Base-by-base conservation (phyloP, 2,888 invertebrate species). In the Agriopis marginaria region DNA sequence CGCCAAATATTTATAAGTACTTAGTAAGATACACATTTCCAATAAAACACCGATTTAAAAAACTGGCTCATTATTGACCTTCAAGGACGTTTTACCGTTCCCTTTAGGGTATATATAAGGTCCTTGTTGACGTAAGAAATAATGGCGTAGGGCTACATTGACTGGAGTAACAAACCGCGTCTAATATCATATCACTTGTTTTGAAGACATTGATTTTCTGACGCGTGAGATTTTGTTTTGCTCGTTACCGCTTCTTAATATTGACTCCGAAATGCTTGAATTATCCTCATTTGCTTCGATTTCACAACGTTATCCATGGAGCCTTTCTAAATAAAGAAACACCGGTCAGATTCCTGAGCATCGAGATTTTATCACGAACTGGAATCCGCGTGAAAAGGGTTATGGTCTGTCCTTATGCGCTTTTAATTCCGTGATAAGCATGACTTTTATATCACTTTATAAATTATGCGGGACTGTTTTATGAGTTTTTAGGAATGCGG, bases 401-500 rank as follows among this genome's bases (percentile, higher is more conserved):
- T 63, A 50, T 54, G 70, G 0, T 51, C 10, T 51, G 61, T 14
- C 55, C 63, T 71, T 69, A 70, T 71, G 54, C 14, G 69, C 64
- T 74, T 74, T 74, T 71, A 72, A 75, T 71, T 75, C 60, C 40
- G 56, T 63, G 65, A 68, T 72, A 72, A 71, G 53, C 39, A 51
- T 54, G 47, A 65, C 11, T 62, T 63, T 60, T 56, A 68, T 62
- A 58, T 61, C 61, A 70, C 65, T 45, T 63, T 64, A 51, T 68
- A 64, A 68, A 55, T 66, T 74, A 9, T 44, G 7, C 17, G n/a
- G n/a, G 14, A 44, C 47, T 14, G 32, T 50, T 55, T 60, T 65
- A 63, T 63, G 59, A 45, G 59, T 64, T 67, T 65, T 44, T 44
- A 53, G 10, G 67, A 51, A 67, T 59, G 3, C 17, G 56, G 11